A percentile compares a stretch with the other conserved stretches of the same genome.
Conservation (phyloP, 2,888 invertebrate genomes). For the Elegia similella region DNA sequence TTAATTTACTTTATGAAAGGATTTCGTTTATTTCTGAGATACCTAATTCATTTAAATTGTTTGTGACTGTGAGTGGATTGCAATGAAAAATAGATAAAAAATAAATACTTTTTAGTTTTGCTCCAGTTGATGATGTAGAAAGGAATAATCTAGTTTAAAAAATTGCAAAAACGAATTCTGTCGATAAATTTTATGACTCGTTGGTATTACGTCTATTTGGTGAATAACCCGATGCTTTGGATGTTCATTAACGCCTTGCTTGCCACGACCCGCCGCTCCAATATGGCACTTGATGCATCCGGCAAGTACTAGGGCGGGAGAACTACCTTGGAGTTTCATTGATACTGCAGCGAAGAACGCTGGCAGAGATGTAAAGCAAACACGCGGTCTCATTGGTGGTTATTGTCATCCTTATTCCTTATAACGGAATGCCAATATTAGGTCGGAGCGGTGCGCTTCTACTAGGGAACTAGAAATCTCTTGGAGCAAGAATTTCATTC, state of each 20-base stretch:
- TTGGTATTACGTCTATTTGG: too few relatives aligned
- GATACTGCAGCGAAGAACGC: neutral
- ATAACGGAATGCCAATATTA: constrained; percentile 11
- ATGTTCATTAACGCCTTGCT: constrained; percentile 47
- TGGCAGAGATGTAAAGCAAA: neutral
- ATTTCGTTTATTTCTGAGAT: too few relatives aligned
- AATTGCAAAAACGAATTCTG: too few relatives aligned
- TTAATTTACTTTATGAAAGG: too few relatives aligned
- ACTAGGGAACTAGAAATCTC: constrained; percentile 1
- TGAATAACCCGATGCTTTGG: constrained; percentile 29
- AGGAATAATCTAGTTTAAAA: too few relatives aligned
- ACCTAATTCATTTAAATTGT: too few relatives aligned
- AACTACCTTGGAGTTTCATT: neutral
- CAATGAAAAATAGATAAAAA: too few relatives aligned
- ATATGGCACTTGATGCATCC: constrained; percentile 13
- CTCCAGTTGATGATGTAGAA: too few relatives aligned
- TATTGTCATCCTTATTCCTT: constrained; percentile 1
- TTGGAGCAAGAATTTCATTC: neutral
- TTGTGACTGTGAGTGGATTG: too few relatives aligned
- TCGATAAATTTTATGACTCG: too few relatives aligned
- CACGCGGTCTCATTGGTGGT: neutral
- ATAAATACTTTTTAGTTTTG: too few relatives aligned
- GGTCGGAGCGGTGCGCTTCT: constrained; percentile 2
- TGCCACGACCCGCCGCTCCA: constrained; percentile 20
- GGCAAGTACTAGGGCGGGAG: constrained; percentile 11